Evolutionary conservation across 2,888 invertebrate species (phyloP), one percentile per base, ranked within the genome.

Genomic region (Pollenia labialis): DNA sequence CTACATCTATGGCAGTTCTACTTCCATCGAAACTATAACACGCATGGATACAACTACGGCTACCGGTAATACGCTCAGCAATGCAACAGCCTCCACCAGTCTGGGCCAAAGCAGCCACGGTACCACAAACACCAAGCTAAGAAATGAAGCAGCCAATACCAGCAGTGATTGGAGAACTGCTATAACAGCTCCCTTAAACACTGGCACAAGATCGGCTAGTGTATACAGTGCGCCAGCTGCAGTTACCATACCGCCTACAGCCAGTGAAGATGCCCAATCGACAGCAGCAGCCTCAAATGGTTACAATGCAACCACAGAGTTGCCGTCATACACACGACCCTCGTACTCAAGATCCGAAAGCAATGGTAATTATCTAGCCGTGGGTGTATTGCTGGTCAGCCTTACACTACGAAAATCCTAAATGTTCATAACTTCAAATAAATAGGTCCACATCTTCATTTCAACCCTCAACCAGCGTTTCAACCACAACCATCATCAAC

Each of bases 281-380:
- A 74, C 77, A 16, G 87, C 87, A 52, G 87, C 87, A 32, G 84
- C 92, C 66, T 92, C 93, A 23, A 92, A 93, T 32, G 92, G 89
- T 40, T 90, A 90, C 79, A 92, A 90, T 82, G 91, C 92, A 82
- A 87, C 90, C 80, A 90, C 90, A 68, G 93, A 93, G 50, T 88
- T 93, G 89, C 90, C 92, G 76, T 91, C 92, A 56, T 92, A 92
- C 68, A 92, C 92, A 46, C 90, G 92, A 64, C 92, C 92, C 88
- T 91, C 91, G 71, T 92, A 92, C 88, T 91, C 92, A 75, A 92
- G 93, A 75, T 92, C 92, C 90, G 93, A 92, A 90, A 92, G 92
- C 92, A 92, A 92, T 90, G 92, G 92, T 92, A 92, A 92, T 92
- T 92, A 92, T 92, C 90, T 92, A 87, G 92, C 92, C 58, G 91